Conservation (phyloP, 2,888 invertebrate genomes). For the Oscheius myriophilus region DNA sequence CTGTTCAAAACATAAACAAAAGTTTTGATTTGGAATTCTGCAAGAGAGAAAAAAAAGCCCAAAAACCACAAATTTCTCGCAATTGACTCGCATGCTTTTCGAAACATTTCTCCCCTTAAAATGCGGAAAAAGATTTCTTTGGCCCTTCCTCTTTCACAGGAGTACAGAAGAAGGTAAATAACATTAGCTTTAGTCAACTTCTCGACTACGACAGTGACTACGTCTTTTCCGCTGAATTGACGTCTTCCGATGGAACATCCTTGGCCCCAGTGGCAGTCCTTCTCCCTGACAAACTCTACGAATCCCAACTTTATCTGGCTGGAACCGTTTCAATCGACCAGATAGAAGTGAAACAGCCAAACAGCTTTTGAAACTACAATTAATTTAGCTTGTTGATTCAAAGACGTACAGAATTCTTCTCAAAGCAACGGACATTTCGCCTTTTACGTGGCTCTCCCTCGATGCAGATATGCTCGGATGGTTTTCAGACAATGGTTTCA, state of each 20-base stretch:
- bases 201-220: conserved; percentile 22
- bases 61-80: too few species aligned
- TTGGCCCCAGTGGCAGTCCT: conserved; percentile 21
- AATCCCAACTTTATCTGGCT: not conserved
- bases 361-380: too few species aligned
- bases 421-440: conserved; percentile 48
- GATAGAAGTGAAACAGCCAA: conserved; percentile 5
- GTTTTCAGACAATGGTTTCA: conserved; percentile 65
- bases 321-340: conserved; percentile 1
- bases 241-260: not conserved
- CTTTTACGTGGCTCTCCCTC: conserved; percentile 65
- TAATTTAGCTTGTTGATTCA: conserved; percentile 24
- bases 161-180: too few species aligned
- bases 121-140: too few species aligned
- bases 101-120: too few species aligned
- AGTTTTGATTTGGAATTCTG: too few species aligned
- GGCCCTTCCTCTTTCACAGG: too few species aligned
- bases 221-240: conserved; percentile 6
- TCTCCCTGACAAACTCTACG: conserved; percentile 20
- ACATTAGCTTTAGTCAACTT: not conserved
- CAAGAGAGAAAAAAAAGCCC: too few species aligned
- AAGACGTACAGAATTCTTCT: conserved; percentile 46
- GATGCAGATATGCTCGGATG: conserved; percentile 42
- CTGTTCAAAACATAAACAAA: too few species aligned
- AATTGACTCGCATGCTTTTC: too few species aligned